phyloP scores from a whole-genome alignment of 37 sponge, comb jelly and placozoan species.

The Eunapius fragilis region DNA sequence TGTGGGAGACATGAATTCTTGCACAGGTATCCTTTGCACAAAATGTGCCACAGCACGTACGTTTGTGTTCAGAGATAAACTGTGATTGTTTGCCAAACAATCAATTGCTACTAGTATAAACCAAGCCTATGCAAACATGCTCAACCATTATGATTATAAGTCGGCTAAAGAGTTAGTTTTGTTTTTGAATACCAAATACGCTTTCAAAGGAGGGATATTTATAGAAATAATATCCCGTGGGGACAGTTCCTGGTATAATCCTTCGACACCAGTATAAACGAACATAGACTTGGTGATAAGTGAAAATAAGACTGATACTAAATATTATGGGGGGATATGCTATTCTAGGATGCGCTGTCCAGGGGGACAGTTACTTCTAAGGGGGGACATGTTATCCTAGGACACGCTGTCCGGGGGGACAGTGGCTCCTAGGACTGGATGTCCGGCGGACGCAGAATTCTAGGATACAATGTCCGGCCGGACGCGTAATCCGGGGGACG shows the following conservation, averaged over 20 bases:
- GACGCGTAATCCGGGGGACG: not conserved
- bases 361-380: too few relatives aligned
- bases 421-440: not conserved
- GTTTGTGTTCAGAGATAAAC: too few relatives aligned
- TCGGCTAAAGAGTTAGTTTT: not conserved
- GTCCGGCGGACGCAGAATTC: not conserved
- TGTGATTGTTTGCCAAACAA: not conserved
- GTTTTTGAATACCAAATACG: not conserved
- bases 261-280: not conserved
- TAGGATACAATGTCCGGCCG: not conserved
- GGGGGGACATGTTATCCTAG: not conserved
- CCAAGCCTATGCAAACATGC: not conserved
- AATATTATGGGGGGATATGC: too few relatives aligned
- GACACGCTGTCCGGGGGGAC: not conserved
- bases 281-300: not conserved
- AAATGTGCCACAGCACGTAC: too few relatives aligned
- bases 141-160: not conserved
- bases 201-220: not conserved
- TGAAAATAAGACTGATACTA: too few relatives aligned
- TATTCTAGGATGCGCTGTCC: too few relatives aligned
- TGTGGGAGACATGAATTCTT: too few relatives aligned
- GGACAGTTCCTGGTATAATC: not conserved
- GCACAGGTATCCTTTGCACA: too few relatives aligned
- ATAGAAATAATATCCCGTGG: not conserved
- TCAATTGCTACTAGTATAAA: not conserved